A percentile compares a stretch with the other conserved stretches of the same genome.
phyloP scores from a whole-genome alignment of 2,888 invertebrate species.

The Saturnia pavonia region DNA sequence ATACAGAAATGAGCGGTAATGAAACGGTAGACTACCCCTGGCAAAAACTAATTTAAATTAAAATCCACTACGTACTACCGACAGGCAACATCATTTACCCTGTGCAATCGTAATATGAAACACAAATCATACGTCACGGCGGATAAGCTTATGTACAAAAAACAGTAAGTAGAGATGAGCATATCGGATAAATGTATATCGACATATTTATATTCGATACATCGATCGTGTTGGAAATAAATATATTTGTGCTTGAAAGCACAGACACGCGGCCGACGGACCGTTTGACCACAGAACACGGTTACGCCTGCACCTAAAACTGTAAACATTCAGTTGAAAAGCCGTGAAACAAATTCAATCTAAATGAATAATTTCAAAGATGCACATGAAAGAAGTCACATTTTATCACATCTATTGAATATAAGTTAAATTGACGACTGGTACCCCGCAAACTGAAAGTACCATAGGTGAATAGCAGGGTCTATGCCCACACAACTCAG shows the following conservation, averaged over 20 bases:
- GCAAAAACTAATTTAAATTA: neutral
- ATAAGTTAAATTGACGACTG: neutral
- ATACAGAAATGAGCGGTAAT: too few species aligned
- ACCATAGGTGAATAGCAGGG: neutral
- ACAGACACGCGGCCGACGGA: neutral
- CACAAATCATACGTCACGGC: neutral
- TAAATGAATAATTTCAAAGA: neutral
- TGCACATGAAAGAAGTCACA: neutral
- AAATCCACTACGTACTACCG: neutral
- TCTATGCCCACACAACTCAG: neutral
- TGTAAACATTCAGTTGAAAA: too few species aligned
- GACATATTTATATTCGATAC: neutral
- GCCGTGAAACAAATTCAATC: too few species aligned
- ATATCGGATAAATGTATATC: neutral
- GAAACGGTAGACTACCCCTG: neutral
- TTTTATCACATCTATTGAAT: neutral
- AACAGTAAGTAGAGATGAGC: neutral
- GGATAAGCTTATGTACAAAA: slow-evolving; percentile 3
- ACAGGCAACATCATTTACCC: slow-evolving; percentile 1
- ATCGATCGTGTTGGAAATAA: neutral
- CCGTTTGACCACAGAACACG: too few species aligned
- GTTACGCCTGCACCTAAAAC: too few species aligned
- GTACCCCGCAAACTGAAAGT: neutral
- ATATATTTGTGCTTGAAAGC: neutral
- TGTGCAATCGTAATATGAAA: slow-evolving; percentile 7